These are phyloP conservation scores for Lonchura striata DNA, from an alignment of 2,113 vertebrate genomes.

Conservation along the genomic window DNA sequence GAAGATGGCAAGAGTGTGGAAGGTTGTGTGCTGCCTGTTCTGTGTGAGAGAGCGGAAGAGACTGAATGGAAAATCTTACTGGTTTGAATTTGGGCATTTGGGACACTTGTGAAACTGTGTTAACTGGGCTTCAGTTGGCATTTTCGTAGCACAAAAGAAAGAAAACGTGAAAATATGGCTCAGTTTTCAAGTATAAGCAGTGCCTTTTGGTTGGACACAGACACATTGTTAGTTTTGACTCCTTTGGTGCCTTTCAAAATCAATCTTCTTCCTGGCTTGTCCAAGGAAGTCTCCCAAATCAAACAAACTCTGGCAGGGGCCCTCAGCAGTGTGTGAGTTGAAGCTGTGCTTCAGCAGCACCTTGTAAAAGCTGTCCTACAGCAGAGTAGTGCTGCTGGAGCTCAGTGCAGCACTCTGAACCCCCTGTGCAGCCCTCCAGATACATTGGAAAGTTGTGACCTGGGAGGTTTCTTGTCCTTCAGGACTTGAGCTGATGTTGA, in stretches of 20 bases:
- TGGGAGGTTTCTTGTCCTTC: not conserved
- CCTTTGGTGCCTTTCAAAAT: not conserved
- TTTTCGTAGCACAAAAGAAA: not conserved
- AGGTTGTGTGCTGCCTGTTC: not conserved
- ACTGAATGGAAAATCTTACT: not conserved
- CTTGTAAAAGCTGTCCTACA: not conserved
- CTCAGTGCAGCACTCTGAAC: not conserved
- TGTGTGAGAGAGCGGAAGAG: not conserved
- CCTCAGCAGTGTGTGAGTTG: not conserved
- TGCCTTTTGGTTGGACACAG: not conserved
- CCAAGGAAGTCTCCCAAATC: not conserved
- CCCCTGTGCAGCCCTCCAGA: not conserved
- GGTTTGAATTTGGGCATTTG: not conserved
- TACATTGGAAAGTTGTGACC: not conserved
- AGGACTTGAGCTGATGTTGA: not conserved
- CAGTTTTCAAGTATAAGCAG: not conserved
- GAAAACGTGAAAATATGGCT: not conserved
- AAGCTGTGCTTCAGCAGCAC: not conserved
- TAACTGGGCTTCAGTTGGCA: not conserved
- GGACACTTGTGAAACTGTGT: not conserved
- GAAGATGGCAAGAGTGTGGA: not conserved
- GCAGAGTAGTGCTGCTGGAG: not conserved
- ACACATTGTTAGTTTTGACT: not conserved
- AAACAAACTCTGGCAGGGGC: not conserved
- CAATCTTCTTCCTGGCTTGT: not conserved